phyloP scores from a whole-genome alignment of 53 echinoderm and acorn worm species.

The Stichopus horrens region DNA sequence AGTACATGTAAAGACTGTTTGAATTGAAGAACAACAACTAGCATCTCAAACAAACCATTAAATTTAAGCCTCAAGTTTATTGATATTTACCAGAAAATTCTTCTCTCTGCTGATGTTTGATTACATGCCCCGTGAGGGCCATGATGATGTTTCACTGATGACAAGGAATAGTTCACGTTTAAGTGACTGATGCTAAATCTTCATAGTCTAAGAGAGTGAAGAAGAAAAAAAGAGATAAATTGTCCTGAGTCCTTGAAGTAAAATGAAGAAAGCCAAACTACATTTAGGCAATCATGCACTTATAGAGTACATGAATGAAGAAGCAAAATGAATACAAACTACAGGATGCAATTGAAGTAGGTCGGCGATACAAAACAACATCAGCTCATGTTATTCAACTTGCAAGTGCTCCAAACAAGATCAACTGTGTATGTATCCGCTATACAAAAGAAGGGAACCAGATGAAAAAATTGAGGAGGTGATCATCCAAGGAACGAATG shows the following conservation, averaged over 20 bases:
- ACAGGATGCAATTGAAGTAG: background rate
- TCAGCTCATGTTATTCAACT: constrained; percentile 1
- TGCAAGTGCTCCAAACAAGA: constrained; percentile 24
- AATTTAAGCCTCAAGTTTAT: background rate
- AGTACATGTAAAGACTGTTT: background rate
- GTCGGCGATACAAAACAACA: constrained; percentile 41
- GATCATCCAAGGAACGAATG: constrained; percentile 25
- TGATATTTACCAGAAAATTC: background rate
- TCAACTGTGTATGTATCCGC: constrained; percentile 6
- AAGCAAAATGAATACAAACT: background rate
- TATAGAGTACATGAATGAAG: no score
- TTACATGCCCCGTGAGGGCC: background rate
- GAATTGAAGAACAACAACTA: background rate
- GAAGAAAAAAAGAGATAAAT: no score
- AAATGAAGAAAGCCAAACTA: no score
- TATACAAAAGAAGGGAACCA: constrained; percentile 5
- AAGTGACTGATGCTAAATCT: no score
- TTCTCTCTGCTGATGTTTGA: background rate
- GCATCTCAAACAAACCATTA: background rate
- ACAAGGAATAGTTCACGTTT: background rate
- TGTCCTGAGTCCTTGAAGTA: no score
- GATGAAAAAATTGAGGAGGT: constrained; percentile 8
- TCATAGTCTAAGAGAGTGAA: no score
- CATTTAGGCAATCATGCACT: no score
- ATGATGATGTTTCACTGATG: background rate